Percentiles rank a stretch among this genome's conserved stretches.
phyloP scores from a whole-genome alignment of 2,113 vertebrate genomes.

The Phylloscopus trochilus region DNA sequence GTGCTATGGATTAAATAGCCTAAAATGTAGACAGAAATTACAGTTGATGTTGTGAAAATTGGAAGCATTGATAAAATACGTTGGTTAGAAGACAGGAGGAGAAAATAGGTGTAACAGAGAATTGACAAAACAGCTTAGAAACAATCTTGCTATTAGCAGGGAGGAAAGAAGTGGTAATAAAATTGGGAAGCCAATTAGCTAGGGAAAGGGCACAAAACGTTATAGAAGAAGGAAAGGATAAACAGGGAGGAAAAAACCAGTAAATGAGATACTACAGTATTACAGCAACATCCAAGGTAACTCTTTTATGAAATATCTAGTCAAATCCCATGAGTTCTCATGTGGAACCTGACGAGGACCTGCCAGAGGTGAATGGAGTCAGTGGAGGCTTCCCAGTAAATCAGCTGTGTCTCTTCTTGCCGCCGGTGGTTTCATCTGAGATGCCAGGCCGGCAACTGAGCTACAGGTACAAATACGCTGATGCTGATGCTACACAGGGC shows the following conservation, averaged over 20 bases:
- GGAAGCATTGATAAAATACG: background rate
- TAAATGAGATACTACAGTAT: background rate
- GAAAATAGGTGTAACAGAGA: background rate
- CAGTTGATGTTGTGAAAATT: background rate
- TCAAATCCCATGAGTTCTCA: background rate
- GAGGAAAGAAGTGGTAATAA: conserved; percentile 18
- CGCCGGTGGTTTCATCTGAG: background rate
- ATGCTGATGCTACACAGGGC: background rate
- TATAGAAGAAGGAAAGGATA: background rate
- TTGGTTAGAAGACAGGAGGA: background rate
- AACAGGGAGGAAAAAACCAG: background rate
- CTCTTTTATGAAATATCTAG: background rate
- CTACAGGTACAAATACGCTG: background rate
- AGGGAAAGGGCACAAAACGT: background rate
- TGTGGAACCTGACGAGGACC: background rate
- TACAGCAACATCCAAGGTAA: background rate
- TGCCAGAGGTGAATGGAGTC: background rate
- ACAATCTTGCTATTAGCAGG: background rate
- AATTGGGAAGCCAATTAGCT: background rate
- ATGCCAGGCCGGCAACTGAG: background rate
- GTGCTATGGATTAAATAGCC: background rate
- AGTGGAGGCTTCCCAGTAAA: background rate
- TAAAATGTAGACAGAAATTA: background rate
- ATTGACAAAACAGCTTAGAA: background rate
- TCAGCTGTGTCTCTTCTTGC: background rate